phyloP scores from a whole-genome alignment of 2,888 invertebrate genomes.

The Drosophila cognata region DNA sequence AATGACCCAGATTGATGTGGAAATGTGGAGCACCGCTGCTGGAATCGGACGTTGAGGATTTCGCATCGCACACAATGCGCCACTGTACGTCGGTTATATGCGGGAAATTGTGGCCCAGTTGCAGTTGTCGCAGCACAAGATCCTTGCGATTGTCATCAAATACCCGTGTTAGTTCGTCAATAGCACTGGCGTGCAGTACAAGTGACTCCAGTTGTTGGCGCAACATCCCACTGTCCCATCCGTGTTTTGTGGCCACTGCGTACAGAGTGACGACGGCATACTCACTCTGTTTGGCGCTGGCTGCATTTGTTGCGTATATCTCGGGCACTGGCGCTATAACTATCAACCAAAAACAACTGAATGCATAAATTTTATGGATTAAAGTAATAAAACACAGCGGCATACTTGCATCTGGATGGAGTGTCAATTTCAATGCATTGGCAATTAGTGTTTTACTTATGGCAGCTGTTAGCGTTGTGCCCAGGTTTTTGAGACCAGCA shows the following conservation, averaged over 20 bases:
- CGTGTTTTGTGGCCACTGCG: slow-evolving; percentile 81
- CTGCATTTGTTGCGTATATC: slow-evolving; percentile 83
- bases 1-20: slow-evolving; percentile 83
- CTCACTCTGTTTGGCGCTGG: slow-evolving; percentile 84
- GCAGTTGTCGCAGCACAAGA: slow-evolving; percentile 79
- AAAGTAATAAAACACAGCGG: not conserved
- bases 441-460: slow-evolving; percentile 82
- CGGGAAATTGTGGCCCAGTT: slow-evolving; percentile 81
- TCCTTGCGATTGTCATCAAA: slow-evolving; percentile 83
- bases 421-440: slow-evolving; percentile 82
- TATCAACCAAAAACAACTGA: slow-evolving; percentile 29
- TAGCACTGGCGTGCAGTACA: slow-evolving; percentile 61
- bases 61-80: slow-evolving; percentile 84
- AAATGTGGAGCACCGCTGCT: slow-evolving; percentile 82
- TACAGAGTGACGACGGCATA: slow-evolving; percentile 82
- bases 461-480: slow-evolving; percentile 73
- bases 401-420: slow-evolving; percentile 84
- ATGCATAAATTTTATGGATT: no score
- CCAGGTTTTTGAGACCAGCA: slow-evolving; percentile 81
- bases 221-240: slow-evolving; percentile 73
- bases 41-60: slow-evolving; percentile 81
- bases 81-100: slow-evolving; percentile 84
- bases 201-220: slow-evolving; percentile 79
- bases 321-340: slow-evolving; percentile 84
- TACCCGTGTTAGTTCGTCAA: slow-evolving; percentile 80